phyloP scores from a whole-genome alignment of 2,797 vertebrate species.

The Acanthornis magna region DNA sequence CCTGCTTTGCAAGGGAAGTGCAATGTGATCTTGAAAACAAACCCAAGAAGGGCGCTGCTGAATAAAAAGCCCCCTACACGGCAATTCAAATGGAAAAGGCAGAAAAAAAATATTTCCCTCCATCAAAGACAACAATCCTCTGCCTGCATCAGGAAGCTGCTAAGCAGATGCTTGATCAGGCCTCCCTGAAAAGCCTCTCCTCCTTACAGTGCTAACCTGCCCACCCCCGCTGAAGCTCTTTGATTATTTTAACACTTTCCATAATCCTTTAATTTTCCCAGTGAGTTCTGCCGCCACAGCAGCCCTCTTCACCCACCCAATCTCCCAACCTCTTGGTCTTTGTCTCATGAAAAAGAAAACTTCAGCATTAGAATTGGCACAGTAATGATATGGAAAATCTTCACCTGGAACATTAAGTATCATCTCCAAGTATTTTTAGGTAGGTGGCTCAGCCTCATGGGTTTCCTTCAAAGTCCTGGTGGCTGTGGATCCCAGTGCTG shows the following conservation, averaged over 20 bases:
- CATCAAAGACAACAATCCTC: not conserved
- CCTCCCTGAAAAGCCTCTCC: not conserved
- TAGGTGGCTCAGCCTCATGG: not conserved
- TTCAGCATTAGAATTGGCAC: not conserved
- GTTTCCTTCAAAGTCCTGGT: not conserved
- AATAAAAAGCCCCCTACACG: not conserved
- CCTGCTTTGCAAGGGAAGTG: not conserved
- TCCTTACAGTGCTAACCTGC: not conserved
- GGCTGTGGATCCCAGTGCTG: not conserved
- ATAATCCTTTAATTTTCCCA: not conserved
- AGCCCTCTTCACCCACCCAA: not conserved
- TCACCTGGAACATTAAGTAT: not conserved
- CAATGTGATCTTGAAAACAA: not conserved
- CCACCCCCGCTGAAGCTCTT: not conserved
- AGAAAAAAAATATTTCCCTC: not conserved
- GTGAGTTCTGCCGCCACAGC: not conserved
- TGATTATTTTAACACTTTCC: constrained; percentile 3
- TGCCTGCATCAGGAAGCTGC: not conserved
- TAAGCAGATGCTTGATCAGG: not conserved
- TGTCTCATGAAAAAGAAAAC: not conserved
- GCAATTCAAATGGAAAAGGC: not conserved
- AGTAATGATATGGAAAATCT: not conserved
- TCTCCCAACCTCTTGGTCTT: not conserved
- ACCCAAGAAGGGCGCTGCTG: not conserved
- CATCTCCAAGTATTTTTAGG: not conserved